phyloP scores from a whole-genome alignment of 2,797 vertebrate species.

The Onychomys arenicola region DNA sequence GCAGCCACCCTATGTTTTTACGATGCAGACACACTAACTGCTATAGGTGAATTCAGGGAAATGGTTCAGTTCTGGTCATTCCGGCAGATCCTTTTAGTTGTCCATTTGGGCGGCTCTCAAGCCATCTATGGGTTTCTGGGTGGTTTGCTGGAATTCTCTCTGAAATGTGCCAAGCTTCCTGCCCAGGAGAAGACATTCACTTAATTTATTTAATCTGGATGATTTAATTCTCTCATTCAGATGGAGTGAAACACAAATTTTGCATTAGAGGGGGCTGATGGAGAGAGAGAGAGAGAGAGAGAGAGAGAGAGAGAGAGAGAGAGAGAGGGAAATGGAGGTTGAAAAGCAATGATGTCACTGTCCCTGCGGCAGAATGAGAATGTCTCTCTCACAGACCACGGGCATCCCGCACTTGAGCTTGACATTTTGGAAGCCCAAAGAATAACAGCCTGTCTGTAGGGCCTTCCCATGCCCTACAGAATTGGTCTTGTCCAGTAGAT shows the following conservation, averaged over 20 bases:
- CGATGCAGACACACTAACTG: not conserved
- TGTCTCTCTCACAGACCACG: not conserved
- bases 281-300: not conserved
- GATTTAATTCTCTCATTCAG: conserved; percentile 59
- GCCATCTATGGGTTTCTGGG: conserved; percentile 60
- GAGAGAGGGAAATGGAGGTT: too few species aligned
- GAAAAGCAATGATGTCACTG: not conserved
- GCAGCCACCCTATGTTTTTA: not conserved
- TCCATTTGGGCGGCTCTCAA: conserved; percentile 35
- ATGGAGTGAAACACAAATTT: conserved; percentile 49
- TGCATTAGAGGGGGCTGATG: not conserved
- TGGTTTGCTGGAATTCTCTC: conserved; percentile 70
- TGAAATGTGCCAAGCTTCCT: conserved; percentile 70
- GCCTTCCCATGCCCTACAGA: not conserved
- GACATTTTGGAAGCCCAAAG: not conserved
- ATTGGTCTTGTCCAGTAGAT: not conserved
- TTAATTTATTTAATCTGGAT: conserved; percentile 56
- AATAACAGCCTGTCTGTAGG: not conserved
- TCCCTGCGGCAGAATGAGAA: not conserved
- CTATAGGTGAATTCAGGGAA: conserved; percentile 40
- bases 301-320: not conserved
- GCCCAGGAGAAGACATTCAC: conserved; percentile 40
- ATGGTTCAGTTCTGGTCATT: conserved; percentile 69
- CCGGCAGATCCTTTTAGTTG: not conserved
- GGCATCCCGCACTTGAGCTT: not conserved